A percentile compares a stretch with the other conserved stretches of the same genome.
Conservation (phyloP, 1,140 invertebrate genomes). For the Caenorhabditis elegans region WBcel235 BX284605.5:13873501-13874000, state of each 20-base stretch:
- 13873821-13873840: background rate
- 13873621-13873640: slow-evolving; percentile 43
- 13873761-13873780: background rate
- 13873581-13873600: slow-evolving; percentile 54
- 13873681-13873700: slow-evolving; percentile 11
- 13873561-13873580: slow-evolving; percentile 56
- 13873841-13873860: background rate
- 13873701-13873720: slow-evolving; percentile 3
- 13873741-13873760: background rate
- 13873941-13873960: slow-evolving; percentile 49
- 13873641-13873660: background rate
- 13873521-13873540: slow-evolving; percentile 50
- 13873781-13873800: background rate
- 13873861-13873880: background rate
- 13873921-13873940: slow-evolving; percentile 58
- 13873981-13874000: slow-evolving; percentile 50
- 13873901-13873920: slow-evolving; percentile 50
- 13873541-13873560: slow-evolving; percentile 46
- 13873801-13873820: background rate
- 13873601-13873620: slow-evolving; percentile 50
- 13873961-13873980: slow-evolving; percentile 53
- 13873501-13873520: slow-evolving; percentile 47
- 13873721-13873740: background rate
- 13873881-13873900: background rate
- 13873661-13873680: slow-evolving; percentile 16